phyloP scores from a whole-genome alignment of 2,888 invertebrate species.

The Prenolepis imparis region DNA sequence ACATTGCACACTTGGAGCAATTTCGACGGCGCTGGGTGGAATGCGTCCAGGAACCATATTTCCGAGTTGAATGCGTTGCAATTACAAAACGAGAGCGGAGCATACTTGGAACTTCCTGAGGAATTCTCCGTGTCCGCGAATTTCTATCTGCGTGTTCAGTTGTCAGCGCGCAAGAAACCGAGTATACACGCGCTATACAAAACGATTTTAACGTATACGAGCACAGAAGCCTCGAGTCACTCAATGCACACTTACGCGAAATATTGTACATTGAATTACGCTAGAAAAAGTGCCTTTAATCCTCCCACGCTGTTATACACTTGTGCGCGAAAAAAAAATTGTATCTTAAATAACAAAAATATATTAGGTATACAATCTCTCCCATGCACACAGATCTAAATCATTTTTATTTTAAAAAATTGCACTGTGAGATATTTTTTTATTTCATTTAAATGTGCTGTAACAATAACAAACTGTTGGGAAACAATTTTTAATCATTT shows the following conservation, averaged over 20 bases:
- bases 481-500: background rate
- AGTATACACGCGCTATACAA: conserved; percentile 20
- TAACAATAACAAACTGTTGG: background rate
- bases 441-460: background rate
- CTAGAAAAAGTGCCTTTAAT: conserved; percentile 53
- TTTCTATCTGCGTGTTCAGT: conserved; percentile 33
- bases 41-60: conserved; percentile 69
- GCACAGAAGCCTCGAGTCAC: conserved; percentile 49
- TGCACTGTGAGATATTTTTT: background rate
- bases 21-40: conserved; percentile 49
- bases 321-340: background rate
- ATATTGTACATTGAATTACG: conserved; percentile 56
- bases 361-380: background rate
- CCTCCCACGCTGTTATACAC: conserved; percentile 39
- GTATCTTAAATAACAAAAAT: background rate
- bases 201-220: conserved; percentile 41
- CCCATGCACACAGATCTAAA: background rate
- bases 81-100: conserved; percentile 44
- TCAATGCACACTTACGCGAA: conserved; percentile 47
- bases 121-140: conserved; percentile 31
- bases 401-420: background rate
- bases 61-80: conserved; percentile 52
- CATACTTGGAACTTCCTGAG: conserved; percentile 23
- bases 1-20: conserved; percentile 35
- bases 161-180: conserved; percentile 27